Base-by-base conservation (phyloP, 2,797 vertebrate genomes). In the Enteromius mattozi region DNA sequence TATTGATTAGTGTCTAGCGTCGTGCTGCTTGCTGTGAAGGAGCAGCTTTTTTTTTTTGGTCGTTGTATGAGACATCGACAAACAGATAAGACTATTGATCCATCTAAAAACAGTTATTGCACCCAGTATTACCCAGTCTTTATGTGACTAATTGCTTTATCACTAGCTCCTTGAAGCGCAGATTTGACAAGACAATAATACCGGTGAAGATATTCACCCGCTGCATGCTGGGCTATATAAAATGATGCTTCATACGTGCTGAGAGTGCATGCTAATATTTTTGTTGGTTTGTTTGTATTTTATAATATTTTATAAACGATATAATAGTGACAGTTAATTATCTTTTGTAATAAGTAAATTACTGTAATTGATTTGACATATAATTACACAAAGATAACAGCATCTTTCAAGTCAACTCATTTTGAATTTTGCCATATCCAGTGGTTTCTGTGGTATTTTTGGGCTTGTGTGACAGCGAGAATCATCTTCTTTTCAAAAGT, bases 81-180 rank as follows among this genome's bases (percentile, higher is more conserved):
- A 88, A 86, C 93, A 94, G 92, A 95, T 95, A 95, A 95, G 91
- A 86, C 85, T 93, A 95, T 95, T 92, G 93, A 96, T 94, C 92
- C 85, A 68, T 83, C 85, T 49, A 83, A 89, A 90, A 94, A 93
- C 86, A 89, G 87, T 93, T 90, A 94, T 94, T 89, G 89, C 88
- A 90, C 84, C 86, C 78, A 40, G 86, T 78, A 78, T 90, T 85
- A 89, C 78, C 49, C n/a, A 4, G 75, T 81, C 68, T 85, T 90
- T 81, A 81, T 87, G 81, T 71, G 85, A 78, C 80, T 90, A 89
- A 90, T 84, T 85, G 86, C 83, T 88, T 89, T 88, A 87, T 90
- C 86, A 16, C 70, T 61, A 47, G 40, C 81, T 81, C 71, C 83
- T 76, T 79, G 80, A 80, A 87, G 77, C 49, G 71, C 40, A 87